Conservation (phyloP, 2,888 invertebrate genomes). For the Dinocampus coccinellae region DNA sequence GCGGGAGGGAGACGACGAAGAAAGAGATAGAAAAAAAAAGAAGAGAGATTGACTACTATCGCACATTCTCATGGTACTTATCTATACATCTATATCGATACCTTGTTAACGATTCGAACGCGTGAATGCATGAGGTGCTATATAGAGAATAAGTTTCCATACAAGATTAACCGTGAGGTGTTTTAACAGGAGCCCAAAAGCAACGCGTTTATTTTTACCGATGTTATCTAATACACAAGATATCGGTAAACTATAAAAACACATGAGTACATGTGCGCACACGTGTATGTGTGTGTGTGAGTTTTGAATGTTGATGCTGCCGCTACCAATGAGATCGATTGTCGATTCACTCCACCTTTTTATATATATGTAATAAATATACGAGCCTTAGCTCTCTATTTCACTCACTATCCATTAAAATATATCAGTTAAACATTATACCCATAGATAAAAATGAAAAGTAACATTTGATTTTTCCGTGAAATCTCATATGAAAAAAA, state of each 20-base stretch:
- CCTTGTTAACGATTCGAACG: slow-evolving; percentile 59
- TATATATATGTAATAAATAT: slow-evolving; percentile 19
- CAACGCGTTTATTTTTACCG: slow-evolving; percentile 43
- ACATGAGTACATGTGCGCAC: slow-evolving; percentile 33
- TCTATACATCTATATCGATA: slow-evolving; percentile 34
- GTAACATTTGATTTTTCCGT: neutral
- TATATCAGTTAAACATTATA: neutral
- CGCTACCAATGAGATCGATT: slow-evolving; percentile 15
- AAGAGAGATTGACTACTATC: too few relatives aligned
- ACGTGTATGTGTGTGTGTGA: too few relatives aligned
- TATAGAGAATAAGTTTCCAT: slow-evolving; percentile 39
- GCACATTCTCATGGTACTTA: slow-evolving; percentile 45
- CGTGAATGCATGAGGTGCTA: slow-evolving; percentile 51
- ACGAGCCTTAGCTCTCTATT: slow-evolving; percentile 42
- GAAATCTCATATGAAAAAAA: neutral
- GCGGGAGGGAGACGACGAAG: too few relatives aligned
- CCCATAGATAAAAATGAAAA: neutral
- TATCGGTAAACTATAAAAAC: slow-evolving; percentile 44
- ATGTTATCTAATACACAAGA: slow-evolving; percentile 45
- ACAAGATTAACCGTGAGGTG: slow-evolving; percentile 43
- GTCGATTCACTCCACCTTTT: slow-evolving; percentile 16
- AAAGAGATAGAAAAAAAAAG: too few relatives aligned
- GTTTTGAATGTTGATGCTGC: slow-evolving; percentile 36
- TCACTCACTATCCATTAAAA: neutral
- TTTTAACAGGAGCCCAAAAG: slow-evolving; percentile 43